These are phyloP conservation scores for Grallaria varia DNA, from an alignment of 2,113 vertebrate species.

Conservation along the genomic window DNA sequence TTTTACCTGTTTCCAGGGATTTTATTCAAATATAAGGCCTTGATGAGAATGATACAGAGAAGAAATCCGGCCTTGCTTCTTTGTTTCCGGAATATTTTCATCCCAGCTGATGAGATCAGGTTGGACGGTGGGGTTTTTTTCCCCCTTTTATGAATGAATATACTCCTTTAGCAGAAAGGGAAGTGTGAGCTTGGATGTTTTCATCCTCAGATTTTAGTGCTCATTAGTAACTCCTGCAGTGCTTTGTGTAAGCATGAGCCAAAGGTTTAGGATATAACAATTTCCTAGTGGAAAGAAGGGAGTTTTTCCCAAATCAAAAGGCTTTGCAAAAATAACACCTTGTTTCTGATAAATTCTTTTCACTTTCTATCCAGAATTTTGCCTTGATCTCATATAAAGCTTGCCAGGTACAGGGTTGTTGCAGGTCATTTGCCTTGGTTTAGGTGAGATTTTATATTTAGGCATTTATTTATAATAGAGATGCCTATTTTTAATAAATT, in stretches of 20 bases:
- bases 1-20: neutral
- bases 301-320: neutral
- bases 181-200: neutral
- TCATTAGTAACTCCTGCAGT: neutral
- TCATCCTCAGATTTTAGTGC: neutral
- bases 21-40: neutral
- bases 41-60: neutral
- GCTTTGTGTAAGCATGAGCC: neutral
- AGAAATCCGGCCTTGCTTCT: neutral
- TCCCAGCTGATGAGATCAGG: neutral
- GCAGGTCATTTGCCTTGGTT: neutral
- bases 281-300: neutral
- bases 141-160: neutral
- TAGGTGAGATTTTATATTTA: neutral
- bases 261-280: neutral
- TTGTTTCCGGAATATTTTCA: neutral
- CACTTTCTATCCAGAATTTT: neutral
- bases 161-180: neutral
- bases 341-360: neutral
- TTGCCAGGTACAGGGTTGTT: neutral
- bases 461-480: neutral
- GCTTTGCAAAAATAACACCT: neutral
- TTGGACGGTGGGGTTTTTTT: neutral
- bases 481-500: neutral
- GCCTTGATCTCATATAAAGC: neutral